Evolutionary conservation across 2,113 vertebrate genomes (phyloP).

Genomic region (Ardeotis arabs): DNA sequence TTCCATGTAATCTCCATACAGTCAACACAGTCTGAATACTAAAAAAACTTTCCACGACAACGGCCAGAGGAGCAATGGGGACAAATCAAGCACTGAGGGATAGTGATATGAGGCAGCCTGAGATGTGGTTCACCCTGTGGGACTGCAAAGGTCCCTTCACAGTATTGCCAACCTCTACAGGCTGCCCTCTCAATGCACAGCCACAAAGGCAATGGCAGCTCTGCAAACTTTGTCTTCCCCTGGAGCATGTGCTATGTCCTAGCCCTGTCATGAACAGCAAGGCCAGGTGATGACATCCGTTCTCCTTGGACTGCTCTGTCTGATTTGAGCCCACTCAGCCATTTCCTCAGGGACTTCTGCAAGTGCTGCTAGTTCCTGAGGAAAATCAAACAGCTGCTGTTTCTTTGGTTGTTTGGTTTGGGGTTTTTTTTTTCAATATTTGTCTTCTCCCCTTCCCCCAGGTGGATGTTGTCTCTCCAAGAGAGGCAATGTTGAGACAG

Average conservation of each 20-base stretch:
- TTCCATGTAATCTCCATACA: not conserved
- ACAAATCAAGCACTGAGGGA: not conserved
- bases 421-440: not conserved
- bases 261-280: not conserved
- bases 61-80: not conserved
- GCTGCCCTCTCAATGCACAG: not conserved
- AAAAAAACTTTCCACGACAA: not conserved
- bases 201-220: not conserved
- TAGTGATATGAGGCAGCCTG: not conserved
- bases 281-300: not conserved
- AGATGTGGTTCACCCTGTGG: not conserved
- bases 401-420: not conserved
- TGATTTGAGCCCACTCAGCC: not conserved
- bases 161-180: not conserved
- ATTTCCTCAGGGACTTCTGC: not conserved
- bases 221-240: not conserved
- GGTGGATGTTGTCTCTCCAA: not conserved
- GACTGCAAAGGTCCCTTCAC: not conserved
- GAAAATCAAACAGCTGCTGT: not conserved
- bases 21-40: not conserved
- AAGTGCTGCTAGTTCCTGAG: not conserved
- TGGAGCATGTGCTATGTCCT: not conserved
- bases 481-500: not conserved
- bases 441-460: not conserved
- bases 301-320: not conserved